Evolutionary conservation across 2,888 invertebrate species (phyloP).

Genomic region (Phyto melanocephala): DNA sequence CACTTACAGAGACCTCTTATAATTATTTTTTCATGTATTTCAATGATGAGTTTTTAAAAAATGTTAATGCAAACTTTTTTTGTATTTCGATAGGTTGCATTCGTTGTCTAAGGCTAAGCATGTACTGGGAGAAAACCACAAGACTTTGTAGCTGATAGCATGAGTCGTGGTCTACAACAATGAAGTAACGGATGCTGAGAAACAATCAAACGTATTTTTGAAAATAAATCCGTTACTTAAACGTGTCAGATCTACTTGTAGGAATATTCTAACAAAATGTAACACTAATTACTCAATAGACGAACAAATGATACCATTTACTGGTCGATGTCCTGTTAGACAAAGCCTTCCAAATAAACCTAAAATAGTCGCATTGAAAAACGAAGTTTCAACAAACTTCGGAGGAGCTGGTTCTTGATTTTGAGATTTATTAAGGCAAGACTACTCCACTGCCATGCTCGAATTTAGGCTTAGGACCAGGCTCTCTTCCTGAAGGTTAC

Average conservation of each 20-base stretch:
- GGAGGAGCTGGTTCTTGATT: conserved; percentile 40
- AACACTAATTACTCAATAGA: conserved; percentile 54
- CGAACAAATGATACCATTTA: conserved; percentile 56
- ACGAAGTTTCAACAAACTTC: too few species aligned
- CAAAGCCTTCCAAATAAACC: conserved; percentile 51
- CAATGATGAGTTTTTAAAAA: too few species aligned
- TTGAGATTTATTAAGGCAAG: too few species aligned
- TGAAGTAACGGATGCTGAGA: conserved; percentile 44
- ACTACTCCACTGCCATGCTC: too few species aligned
- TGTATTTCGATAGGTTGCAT: too few species aligned
- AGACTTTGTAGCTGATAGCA: conserved; percentile 39
- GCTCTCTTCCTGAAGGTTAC: too few species aligned
- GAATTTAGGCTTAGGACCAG: too few species aligned
- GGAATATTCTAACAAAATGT: conserved; percentile 38
- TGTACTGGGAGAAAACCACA: too few species aligned
- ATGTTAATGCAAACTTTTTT: conserved; percentile 34
- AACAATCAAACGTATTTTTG: conserved; percentile 41
- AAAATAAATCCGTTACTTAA: conserved; percentile 50
- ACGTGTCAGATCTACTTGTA: conserved; percentile 37
- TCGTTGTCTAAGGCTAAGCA: too few species aligned
- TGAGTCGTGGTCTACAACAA: conserved; percentile 51
- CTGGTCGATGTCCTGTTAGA: conserved; percentile 46
- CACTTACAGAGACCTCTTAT: conserved; percentile 22
- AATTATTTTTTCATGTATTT: conserved; percentile 34
- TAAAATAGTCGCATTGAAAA: conserved; percentile 28